A percentile compares a stretch with the other conserved stretches of the same genome.
phyloP scores from a whole-genome alignment of 2,113 vertebrate genomes.

The Geococcyx californianus region DNA sequence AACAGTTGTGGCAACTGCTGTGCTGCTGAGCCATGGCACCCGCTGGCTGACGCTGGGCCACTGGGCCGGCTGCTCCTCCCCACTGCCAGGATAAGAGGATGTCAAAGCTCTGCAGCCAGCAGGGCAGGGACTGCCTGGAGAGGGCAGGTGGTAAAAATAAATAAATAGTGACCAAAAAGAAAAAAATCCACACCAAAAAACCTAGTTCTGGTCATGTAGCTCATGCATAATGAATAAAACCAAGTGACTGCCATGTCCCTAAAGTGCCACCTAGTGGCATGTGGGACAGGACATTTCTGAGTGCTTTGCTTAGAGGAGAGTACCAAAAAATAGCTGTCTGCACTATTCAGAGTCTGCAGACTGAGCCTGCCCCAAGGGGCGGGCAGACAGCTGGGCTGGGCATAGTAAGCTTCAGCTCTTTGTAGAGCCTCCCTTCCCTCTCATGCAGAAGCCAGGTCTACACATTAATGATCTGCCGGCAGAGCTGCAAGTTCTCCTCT shows the following conservation, averaged over 20 bases:
- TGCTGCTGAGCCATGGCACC: background rate
- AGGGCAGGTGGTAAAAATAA: background rate
- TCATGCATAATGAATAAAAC: background rate
- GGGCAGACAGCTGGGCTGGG: background rate
- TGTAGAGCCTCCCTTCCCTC: background rate
- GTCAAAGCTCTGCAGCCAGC: background rate
- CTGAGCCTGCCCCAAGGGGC: background rate
- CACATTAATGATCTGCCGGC: background rate
- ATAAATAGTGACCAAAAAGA: background rate
- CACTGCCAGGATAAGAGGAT: background rate
- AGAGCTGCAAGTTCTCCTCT: background rate
- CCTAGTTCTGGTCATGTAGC: background rate
- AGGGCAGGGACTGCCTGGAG: background rate
- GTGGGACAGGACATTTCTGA: background rate
- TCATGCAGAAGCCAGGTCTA: background rate
- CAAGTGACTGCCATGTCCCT: constrained; percentile 55
- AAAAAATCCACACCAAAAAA: background rate
- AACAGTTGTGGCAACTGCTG: background rate
- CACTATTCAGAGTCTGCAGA: background rate
- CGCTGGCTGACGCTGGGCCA: background rate
- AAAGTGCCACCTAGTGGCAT: constrained; percentile 79
- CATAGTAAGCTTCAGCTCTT: background rate
- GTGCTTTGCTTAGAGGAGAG: fast-evolving
- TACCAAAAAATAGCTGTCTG: background rate
- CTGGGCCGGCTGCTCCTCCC: background rate